Evolutionary conservation across 1,140 invertebrate species (phyloP).

Genomic region (Trachymyrmex cornetzi): DNA sequence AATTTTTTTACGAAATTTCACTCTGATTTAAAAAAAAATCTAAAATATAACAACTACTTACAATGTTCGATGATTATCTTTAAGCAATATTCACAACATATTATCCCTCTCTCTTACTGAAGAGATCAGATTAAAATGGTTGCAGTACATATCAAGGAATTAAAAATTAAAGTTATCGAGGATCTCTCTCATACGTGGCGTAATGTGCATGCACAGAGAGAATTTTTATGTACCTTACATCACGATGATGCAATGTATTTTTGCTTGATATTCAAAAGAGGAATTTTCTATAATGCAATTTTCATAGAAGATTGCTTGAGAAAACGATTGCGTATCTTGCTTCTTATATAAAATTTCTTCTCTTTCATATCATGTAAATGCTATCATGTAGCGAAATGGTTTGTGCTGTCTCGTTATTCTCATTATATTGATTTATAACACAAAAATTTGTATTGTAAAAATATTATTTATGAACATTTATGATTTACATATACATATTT

Average conservation of each 20-base stretch:
- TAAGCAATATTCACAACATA: background rate
- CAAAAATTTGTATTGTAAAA: background rate
- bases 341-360: conserved; percentile 34
- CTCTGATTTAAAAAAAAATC: background rate
- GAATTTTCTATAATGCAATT: conserved; percentile 29
- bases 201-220: background rate
- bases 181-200: background rate
- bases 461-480: background rate
- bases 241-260: conserved; percentile 10
- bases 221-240: conserved; percentile 21
- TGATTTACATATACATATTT: background rate
- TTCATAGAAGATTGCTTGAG: conserved; percentile 22
- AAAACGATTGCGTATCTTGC: conserved; percentile 23
- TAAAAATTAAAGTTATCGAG: conserved; percentile 16
- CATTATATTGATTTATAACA: conserved; percentile 5
- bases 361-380: conserved; percentile 6
- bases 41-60: background rate
- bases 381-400: background rate
- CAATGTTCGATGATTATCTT: background rate
- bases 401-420: conserved; percentile 11
- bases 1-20: too few relatives aligned
- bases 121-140: background rate
- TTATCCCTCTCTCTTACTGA: background rate
- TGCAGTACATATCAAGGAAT: background rate
- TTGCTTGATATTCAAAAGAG: conserved; percentile 31